Base-by-base conservation (phyloP, 2,113 vertebrate genomes). In the Ancistrus triradiatus region DNA sequence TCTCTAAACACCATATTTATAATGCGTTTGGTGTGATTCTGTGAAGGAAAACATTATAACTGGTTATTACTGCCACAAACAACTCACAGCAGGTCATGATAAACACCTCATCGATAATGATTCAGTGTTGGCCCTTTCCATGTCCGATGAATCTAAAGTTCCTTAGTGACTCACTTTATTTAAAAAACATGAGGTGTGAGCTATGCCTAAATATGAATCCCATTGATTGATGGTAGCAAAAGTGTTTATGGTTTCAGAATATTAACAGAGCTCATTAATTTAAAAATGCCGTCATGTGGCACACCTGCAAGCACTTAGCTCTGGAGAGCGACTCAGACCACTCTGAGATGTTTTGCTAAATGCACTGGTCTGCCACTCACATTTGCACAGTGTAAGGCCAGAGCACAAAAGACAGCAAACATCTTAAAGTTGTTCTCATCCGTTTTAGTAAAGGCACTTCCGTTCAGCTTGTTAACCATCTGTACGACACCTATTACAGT, bases 401-500 rank as follows among this genome's bases (percentile, higher is more conserved):
- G 80, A 75, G 96, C 96, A 77, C 96, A 99, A 76, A 99, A 98
- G 88, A 99, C 96, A 14, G 96, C 96, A 74, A 99, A 99, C 95
- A 99, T 97, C 84, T 98, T 99, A 85, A 99, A 99, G 91, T 98
- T 99, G 91, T 99, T 98, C 79, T 99, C 96, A 18, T 99, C 96
- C 0, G 95, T 98, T 87, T 98, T 96, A 77, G 95, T 95, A 89
- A 98, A 98, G 94, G 96, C 96, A 90, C 93, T 94, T 91, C 95
- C 96, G 77, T 88, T 94, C 73, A 96, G 77, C 80, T 99, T 99
- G 90, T 98, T 99, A 71, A 98, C 92, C 96, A 99, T 99, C 85
- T 99, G 96, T 69, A 99, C 94, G 66, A 99, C 96, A 2, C 96
- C 95, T 46, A 99, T 99, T 47, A 99, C 94, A 6, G 86, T 92